These are phyloP conservation scores for Euglossa dilemma DNA, from an alignment of 1,140 invertebrate genomes.

Conservation along the genomic window DNA sequence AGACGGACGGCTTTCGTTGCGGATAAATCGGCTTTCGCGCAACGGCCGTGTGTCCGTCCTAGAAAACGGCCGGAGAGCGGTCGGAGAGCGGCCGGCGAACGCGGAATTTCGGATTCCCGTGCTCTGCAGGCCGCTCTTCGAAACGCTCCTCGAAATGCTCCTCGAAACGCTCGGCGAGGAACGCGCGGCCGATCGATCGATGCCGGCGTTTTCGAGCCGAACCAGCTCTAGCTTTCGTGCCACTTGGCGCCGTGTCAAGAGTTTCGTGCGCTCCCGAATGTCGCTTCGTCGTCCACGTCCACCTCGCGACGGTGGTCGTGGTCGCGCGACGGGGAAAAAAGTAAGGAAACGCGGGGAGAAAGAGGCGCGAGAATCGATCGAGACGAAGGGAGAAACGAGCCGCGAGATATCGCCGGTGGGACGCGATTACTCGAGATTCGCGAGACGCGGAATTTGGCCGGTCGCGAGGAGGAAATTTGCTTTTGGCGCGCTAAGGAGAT, in stretches of 20 bases:
- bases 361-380: not conserved
- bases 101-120: conserved; percentile 6
- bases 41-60: not conserved
- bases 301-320: too few relatives aligned
- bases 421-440: conserved; percentile 42
- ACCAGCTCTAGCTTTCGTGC: conserved; percentile 50
- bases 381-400: not conserved
- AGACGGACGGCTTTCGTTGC: conserved; percentile 30
- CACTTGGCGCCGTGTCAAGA: conserved; percentile 71
- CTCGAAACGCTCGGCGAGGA: not conserved
- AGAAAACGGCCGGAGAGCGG: not conserved
- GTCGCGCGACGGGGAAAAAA: not conserved
- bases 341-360: not conserved
- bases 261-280: conserved; percentile 43
- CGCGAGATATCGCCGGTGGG: conserved; percentile 26
- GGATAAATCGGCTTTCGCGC: conserved; percentile 1
- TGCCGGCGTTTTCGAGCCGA: not conserved
- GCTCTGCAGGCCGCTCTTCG: not conserved
- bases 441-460: not conserved
- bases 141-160: not conserved
- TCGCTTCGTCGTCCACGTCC: conserved; percentile 1
- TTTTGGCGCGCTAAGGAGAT: not conserved
- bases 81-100: not conserved
- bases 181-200: conserved; percentile 26
- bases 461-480: not conserved